A percentile compares a stretch with the other conserved stretches of the same genome.
Conservation (phyloP, 1,140 invertebrate species). For the Meloidogyne chitwoodi region DNA sequence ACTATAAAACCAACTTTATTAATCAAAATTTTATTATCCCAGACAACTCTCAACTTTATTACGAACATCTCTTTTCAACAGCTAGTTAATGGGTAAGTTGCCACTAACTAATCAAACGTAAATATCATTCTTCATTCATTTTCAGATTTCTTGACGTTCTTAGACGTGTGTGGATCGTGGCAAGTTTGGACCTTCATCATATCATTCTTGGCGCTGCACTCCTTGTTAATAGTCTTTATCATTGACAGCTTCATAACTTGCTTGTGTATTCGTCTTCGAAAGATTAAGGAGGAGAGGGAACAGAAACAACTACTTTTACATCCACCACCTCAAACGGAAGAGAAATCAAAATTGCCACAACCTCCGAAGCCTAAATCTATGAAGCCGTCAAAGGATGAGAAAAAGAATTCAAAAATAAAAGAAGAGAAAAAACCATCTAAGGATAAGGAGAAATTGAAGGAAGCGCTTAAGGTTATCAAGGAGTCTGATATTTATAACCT, state of each 20-base stretch:
- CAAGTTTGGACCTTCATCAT: neutral
- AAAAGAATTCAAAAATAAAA: neutral
- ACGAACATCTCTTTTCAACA: too few relatives aligned
- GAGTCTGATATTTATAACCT: neutral
- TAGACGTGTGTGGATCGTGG: neutral
- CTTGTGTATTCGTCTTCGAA: neutral
- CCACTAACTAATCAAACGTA: neutral
- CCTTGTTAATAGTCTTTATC: neutral
- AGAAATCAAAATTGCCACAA: neutral
- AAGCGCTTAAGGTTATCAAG: neutral
- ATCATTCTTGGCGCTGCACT: neutral
- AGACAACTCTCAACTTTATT: too few relatives aligned
- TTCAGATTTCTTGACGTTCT: neutral
- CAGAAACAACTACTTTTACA: neutral
- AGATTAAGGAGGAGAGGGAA: neutral
- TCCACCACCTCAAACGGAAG: neutral
- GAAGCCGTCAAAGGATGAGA: neutral
- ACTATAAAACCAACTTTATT: too few relatives aligned
- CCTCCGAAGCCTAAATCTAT: neutral
- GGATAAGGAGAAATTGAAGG: neutral
- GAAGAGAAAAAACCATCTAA: neutral
- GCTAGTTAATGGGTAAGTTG: neutral
- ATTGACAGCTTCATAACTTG: neutral
- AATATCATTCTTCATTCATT: neutral
- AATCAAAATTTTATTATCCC: too few relatives aligned